These are phyloP conservation scores for Notarius quadriscutis DNA, from an alignment of 2,113 vertebrate species.

Conservation along the genomic window DNA sequence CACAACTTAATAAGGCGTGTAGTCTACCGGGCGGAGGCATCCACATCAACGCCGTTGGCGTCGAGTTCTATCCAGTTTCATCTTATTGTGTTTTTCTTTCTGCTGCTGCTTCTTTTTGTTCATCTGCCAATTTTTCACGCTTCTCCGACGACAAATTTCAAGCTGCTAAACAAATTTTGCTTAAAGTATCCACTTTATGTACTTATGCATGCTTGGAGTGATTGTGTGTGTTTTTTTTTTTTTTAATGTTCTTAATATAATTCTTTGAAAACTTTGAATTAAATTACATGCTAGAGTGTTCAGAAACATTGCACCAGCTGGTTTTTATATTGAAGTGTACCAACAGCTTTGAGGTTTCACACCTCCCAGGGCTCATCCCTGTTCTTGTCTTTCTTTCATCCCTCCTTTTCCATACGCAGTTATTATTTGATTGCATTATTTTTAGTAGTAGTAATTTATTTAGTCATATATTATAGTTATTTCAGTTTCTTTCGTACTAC, in stretches of 20 bases:
- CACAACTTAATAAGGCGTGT: no score
- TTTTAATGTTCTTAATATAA: background rate
- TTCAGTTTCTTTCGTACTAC: no score
- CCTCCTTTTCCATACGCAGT: background rate
- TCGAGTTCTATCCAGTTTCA: no score
- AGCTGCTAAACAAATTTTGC: background rate
- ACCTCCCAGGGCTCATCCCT: background rate
- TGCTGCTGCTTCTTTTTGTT: background rate
- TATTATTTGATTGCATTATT: background rate
- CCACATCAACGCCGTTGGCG: no score
- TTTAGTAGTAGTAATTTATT: no score
- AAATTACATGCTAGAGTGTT: background rate
- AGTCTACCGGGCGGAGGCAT: no score
- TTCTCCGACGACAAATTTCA: background rate
- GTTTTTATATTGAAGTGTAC: background rate
- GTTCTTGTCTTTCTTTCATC: background rate
- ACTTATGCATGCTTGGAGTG: background rate
- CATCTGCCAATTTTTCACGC: background rate
- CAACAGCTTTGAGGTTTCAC: constrained; percentile 2
- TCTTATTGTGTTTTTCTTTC: background rate
- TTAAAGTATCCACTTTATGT: no score
- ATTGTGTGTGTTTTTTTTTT: background rate
- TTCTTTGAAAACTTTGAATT: background rate
- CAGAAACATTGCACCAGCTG: background rate
- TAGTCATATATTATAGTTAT: no score